A percentile compares a stretch with the other conserved stretches of the same genome.
phyloP scores from a whole-genome alignment of 2,888 invertebrate species.

The Hyposoter didymator region DNA sequence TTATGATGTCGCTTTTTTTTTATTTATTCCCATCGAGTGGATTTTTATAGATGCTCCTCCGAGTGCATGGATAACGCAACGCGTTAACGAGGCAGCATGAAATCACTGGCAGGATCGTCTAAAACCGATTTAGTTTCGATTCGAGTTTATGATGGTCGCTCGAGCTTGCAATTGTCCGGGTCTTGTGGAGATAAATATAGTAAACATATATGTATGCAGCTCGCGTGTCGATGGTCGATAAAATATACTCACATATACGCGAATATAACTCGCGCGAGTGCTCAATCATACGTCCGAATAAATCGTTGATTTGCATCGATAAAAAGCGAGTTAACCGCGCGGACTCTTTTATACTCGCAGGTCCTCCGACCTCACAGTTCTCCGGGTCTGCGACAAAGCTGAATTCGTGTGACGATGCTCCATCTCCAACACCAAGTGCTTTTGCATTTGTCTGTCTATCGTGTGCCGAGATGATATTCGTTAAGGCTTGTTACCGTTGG shows the following conservation, averaged over 20 bases:
- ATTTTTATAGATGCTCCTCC: background rate
- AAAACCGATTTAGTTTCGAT: slow-evolving; percentile 69
- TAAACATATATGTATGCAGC: slow-evolving; percentile 20
- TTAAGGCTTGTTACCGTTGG: slow-evolving; percentile 74
- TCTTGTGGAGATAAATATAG: background rate
- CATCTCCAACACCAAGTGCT: background rate
- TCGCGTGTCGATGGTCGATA: slow-evolving; percentile 38
- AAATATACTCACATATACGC: background rate
- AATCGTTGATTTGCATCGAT: slow-evolving; percentile 70
- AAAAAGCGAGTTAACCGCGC: slow-evolving; percentile 66
- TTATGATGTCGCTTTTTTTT: background rate
- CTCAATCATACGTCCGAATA: slow-evolving; percentile 51
- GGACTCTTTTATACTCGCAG: slow-evolving; percentile 47
- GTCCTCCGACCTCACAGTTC: slow-evolving; percentile 66
- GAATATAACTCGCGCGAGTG: slow-evolving; percentile 38
- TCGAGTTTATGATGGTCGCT: slow-evolving; percentile 53
- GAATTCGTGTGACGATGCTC: slow-evolving; percentile 65
- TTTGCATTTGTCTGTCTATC: slow-evolving; percentile 32
- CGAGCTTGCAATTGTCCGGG: slow-evolving; percentile 20
- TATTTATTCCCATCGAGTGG: background rate
- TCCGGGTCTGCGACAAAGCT: slow-evolving; percentile 61
- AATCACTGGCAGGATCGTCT: slow-evolving; percentile 40
- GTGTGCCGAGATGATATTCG: slow-evolving; percentile 71
- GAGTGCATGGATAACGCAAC: background rate
- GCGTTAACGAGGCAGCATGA: background rate